Evolutionary conservation across 2,888 invertebrate genomes (phyloP).

Genomic region (Cryptocephalus primarius): DNA sequence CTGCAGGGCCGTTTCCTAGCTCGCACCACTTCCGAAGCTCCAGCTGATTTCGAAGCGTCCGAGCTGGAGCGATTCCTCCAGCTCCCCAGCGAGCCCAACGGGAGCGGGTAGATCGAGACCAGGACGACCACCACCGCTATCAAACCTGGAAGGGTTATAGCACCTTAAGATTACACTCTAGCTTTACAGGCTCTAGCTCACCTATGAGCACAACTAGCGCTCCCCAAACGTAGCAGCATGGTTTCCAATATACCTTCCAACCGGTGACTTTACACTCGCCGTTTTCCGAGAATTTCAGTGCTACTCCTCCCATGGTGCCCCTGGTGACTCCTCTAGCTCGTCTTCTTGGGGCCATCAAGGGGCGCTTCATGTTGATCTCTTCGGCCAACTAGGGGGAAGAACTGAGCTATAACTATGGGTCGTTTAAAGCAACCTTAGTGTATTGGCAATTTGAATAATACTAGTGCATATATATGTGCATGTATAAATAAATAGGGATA

Average conservation of each 20-base stretch:
- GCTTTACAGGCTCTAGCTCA: too few species aligned
- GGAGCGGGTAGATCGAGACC: slow-evolving; percentile 53
- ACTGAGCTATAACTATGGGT: not conserved
- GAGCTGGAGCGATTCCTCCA: slow-evolving; percentile 37
- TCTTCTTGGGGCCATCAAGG: slow-evolving; percentile 62
- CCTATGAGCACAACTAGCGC: slow-evolving; percentile 48
- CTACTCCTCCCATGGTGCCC: not conserved
- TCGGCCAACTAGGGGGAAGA: slow-evolving; percentile 42
- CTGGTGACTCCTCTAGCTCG: slow-evolving; percentile 47
- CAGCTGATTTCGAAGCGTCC: not conserved
- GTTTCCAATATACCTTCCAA: slow-evolving; percentile 49
- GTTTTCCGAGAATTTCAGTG: not conserved
- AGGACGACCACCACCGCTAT: slow-evolving; percentile 52
- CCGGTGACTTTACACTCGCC: slow-evolving; percentile 22
- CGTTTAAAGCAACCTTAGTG: too few species aligned
- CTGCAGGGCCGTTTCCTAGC: slow-evolving; percentile 46
- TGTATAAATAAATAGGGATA: too few species aligned
- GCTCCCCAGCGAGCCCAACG: slow-evolving; percentile 47
- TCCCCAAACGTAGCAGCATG: slow-evolving; percentile 53
- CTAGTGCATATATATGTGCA: too few species aligned
- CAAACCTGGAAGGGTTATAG: slow-evolving; percentile 41
- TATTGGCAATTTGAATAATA: too few species aligned
- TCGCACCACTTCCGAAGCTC: not conserved
- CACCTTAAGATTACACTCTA: too few species aligned
- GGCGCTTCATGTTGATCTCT: slow-evolving; percentile 58